Evolutionary conservation across 2,113 vertebrate genomes (phyloP).

Genomic region (Oryzias javanicus): DNA sequence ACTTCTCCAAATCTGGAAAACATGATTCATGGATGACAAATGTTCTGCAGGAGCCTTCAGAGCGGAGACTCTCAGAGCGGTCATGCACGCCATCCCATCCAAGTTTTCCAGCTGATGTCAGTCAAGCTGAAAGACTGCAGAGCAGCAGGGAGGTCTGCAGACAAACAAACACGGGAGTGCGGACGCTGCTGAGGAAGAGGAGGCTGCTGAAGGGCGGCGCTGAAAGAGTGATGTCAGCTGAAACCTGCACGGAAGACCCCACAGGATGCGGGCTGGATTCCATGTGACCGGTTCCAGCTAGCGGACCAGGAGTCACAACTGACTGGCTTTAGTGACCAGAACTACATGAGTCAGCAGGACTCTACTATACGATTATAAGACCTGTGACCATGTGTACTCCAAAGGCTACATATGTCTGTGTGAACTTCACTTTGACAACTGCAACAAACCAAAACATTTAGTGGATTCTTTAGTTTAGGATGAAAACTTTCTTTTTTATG

Average conservation of each 20-base stretch:
- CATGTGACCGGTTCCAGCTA: constrained; percentile 15
- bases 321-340: too few relatives aligned
- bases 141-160: constrained; percentile 30
- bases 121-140: constrained; percentile 20
- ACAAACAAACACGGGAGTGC: constrained; percentile 4
- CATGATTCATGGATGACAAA: constrained; percentile 6
- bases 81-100: constrained; percentile 8
- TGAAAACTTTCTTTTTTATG: too few relatives aligned
- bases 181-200: constrained; percentile 24
- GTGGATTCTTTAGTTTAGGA: too few relatives aligned
- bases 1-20: constrained; percentile 9
- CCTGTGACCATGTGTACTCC: too few relatives aligned
- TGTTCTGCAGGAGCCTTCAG: background rate
- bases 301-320: background rate
- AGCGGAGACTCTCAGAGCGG: constrained; percentile 1
- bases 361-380: too few relatives aligned
- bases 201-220: constrained; percentile 18
- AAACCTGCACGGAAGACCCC: constrained; percentile 19
- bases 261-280: constrained; percentile 19
- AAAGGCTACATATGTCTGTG: too few relatives aligned
- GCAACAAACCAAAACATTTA: too few relatives aligned
- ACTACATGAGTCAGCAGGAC: too few relatives aligned
- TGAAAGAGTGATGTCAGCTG: constrained; percentile 37
- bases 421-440: too few relatives aligned
- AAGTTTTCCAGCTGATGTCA: constrained; percentile 28